Evolutionary conservation across 1,140 invertebrate species (phyloP).

Genomic region (Coenobita brevimanus): DNA sequence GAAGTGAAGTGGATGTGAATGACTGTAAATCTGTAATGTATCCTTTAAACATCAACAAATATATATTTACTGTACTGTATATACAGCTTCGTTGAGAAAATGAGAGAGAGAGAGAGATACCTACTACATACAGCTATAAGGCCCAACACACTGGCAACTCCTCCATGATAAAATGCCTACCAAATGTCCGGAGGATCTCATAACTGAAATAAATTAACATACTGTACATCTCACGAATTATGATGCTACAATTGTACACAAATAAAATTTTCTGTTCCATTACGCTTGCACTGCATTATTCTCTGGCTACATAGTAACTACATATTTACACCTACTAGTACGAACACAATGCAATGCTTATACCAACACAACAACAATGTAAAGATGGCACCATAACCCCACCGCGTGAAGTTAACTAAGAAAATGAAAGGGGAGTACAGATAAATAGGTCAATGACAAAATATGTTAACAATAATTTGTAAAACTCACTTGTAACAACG

Average conservation of each 20-base stretch:
- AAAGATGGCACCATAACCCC: conserved; percentile 57
- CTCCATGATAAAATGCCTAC: background rate
- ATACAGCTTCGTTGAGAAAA: too few species aligned
- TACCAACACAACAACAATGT: conserved; percentile 8
- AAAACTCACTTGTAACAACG: conserved; percentile 68
- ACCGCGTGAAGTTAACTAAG: conserved; percentile 38
- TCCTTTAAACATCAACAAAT: too few species aligned
- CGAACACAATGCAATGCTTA: conserved; percentile 52
- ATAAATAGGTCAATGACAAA: conserved; percentile 64
- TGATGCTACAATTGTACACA: conserved; percentile 23
- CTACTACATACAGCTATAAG: conserved; percentile 18
- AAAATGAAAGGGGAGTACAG: conserved; percentile 43
- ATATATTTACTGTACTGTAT: too few species aligned
- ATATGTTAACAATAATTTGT: conserved; percentile 67
- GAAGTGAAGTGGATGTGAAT: too few species aligned
- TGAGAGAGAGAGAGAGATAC: background rate
- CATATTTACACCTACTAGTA: conserved; percentile 56
- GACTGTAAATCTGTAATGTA: too few species aligned
- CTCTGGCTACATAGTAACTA: conserved; percentile 20
- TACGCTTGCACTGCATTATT: conserved; percentile 57
- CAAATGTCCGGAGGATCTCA: background rate
- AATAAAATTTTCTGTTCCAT: conserved; percentile 28
- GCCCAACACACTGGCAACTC: background rate
- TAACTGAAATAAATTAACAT: conserved; percentile 58
- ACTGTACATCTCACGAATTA: conserved; percentile 52